Evolutionary conservation across 2,888 invertebrate genomes (phyloP).

Genomic region (Tryphoninae sp.): DNA sequence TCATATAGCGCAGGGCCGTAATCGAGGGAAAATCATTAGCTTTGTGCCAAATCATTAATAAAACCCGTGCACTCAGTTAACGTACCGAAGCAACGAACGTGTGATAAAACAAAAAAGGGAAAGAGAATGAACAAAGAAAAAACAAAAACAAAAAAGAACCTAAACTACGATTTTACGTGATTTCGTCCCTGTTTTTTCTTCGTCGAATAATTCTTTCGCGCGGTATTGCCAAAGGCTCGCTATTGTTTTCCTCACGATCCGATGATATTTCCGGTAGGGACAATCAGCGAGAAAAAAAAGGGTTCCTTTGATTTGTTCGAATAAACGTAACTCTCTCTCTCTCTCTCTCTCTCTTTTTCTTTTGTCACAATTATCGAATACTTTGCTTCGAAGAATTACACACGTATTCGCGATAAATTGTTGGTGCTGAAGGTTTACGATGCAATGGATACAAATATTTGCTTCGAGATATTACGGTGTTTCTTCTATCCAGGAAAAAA

Average conservation of each 20-base stretch:
- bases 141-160: constrained; percentile 5
- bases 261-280: background rate
- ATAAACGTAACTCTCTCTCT: background rate
- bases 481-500: background rate
- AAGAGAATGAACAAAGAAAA: constrained; percentile 18
- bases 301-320: background rate
- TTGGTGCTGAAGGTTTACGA: background rate
- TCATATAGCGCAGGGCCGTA: constrained; percentile 77
- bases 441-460: background rate
- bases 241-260: background rate
- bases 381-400: background rate
- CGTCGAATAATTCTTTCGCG: background rate
- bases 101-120: background rate
- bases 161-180: background rate
- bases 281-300: background rate
- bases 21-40: constrained; percentile 71
- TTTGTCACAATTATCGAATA: background rate
- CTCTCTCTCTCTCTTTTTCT: background rate
- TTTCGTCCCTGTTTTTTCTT: background rate
- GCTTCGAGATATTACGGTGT: background rate
- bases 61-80: constrained; percentile 54
- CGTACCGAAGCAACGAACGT: constrained; percentile 60
- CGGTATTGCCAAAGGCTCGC: background rate
- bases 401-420: background rate
- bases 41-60: constrained; percentile 70